A percentile compares a stretch with the other conserved stretches of the same genome.
phyloP scores from a whole-genome alignment of 2,888 invertebrate genomes.

The Drosophila sordidula region DNA sequence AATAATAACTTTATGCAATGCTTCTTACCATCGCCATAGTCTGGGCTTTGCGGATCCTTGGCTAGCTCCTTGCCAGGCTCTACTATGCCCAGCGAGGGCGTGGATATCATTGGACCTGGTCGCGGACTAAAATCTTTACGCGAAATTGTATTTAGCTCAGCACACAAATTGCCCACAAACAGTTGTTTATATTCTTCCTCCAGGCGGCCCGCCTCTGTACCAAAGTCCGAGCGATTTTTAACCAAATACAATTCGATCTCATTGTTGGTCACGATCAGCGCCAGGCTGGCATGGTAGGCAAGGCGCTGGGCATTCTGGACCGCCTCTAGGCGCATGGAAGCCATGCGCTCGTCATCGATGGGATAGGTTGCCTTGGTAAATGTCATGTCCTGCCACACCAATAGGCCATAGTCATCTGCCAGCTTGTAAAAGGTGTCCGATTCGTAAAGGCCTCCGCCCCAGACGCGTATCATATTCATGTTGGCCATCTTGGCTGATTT shows the following conservation, averaged over 20 bases:
- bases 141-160: constrained; percentile 86
- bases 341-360: constrained; percentile 88
- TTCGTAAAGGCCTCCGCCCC: constrained; percentile 99
- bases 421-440: constrained; percentile 94
- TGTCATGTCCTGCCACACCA: constrained; percentile 99
- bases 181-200: constrained; percentile 92
- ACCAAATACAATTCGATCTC: constrained; percentile 96
- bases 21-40: constrained; percentile 92
- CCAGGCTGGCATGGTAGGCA: constrained; percentile 94
- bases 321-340: constrained; percentile 91
- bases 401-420: constrained; percentile 94
- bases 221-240: constrained; percentile 90
- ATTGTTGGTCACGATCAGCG: constrained; percentile 96
- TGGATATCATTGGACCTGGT: constrained; percentile 89
- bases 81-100: constrained; percentile 94
- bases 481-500: constrained; percentile 90
- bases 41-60: constrained; percentile 90
- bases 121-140: constrained; percentile 77
- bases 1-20: too few species aligned
- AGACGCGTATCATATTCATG: constrained; percentile 97
- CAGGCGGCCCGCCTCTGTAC: constrained; percentile 86
- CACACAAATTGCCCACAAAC: constrained; percentile 91
- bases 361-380: constrained; percentile 98
- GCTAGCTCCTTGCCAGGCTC: constrained; percentile 91
- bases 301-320: constrained; percentile 92